Conservation (phyloP, 2,113 vertebrate genomes). For the Nibea coibor region DNA sequence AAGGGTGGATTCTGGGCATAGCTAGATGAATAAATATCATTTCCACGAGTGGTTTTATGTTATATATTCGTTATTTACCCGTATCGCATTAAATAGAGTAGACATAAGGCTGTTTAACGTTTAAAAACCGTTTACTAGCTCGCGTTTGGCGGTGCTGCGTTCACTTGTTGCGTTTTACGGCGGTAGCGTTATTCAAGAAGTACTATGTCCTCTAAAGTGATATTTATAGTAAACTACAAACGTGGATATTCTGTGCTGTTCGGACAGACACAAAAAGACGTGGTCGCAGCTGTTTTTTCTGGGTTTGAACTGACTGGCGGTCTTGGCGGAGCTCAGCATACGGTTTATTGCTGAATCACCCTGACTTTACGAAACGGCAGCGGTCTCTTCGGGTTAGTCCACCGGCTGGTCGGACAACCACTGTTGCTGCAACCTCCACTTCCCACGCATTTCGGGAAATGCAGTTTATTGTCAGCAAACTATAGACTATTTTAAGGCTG, state of each 20-base stretch:
- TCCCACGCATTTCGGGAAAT: conserved; percentile 77
- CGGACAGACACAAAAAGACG: conserved; percentile 4
- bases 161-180: conserved; percentile 70
- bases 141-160: conserved; percentile 45
- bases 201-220: conserved; percentile 7
- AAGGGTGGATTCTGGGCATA: conserved; percentile 53
- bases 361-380: conserved; percentile 80
- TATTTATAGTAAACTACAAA: conserved; percentile 37
- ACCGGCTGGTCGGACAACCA: conserved; percentile 44
- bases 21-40: conserved; percentile 8
- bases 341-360: conserved; percentile 86
- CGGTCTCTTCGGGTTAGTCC: conserved; percentile 62
- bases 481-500: background rate
- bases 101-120: background rate
- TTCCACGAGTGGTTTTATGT: background rate
- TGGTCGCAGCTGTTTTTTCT: conserved; percentile 29
- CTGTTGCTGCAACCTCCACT: conserved; percentile 40
- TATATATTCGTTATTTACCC: background rate
- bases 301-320: conserved; percentile 27
- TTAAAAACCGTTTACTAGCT: background rate
- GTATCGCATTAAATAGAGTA: accelerated
- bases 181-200: conserved; percentile 1
- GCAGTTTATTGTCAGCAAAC: conserved; percentile 38
- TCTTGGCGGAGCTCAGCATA: conserved; percentile 48
- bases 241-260: conserved; percentile 16